A percentile compares a stretch with the other conserved stretches of the same genome.
phyloP scores from a whole-genome alignment of 1,140 invertebrate species.

The Drosophila ercepeae region DNA sequence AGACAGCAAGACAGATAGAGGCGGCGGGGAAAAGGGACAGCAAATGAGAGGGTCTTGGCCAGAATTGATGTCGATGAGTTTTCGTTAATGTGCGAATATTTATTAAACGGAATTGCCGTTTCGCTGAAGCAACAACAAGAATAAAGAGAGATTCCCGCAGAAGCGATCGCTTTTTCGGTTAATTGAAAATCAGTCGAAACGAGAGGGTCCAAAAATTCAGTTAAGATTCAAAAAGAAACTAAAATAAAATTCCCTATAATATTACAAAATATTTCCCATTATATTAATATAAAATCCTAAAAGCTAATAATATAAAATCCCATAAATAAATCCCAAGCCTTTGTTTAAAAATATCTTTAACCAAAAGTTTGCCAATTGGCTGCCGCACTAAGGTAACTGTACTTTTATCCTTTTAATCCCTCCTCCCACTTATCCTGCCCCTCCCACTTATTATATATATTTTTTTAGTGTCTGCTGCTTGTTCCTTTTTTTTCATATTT shows the following conservation, averaged over 20 bases:
- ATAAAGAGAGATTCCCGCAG: neutral
- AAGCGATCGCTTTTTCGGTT: conserved; percentile 41
- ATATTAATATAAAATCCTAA: neutral
- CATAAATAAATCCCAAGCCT: neutral
- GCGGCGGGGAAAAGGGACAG: conserved; percentile 3
- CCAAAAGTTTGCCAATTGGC: conserved; percentile 2
- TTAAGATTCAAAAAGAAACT: neutral
- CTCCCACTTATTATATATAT: neutral
- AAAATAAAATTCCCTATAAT: neutral
- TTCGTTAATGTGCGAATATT: conserved; percentile 78
- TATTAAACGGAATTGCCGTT: conserved; percentile 70
- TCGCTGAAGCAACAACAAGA: neutral
- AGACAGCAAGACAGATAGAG: neutral
- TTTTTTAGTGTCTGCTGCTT: conserved; percentile 22
- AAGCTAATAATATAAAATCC: neutral
- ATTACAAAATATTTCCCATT: too few relatives aligned
- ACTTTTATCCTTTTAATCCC: neutral
- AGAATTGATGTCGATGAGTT: conserved; percentile 52
- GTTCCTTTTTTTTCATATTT: conserved; percentile 26
- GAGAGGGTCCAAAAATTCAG: conserved; percentile 5
- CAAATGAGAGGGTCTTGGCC: conserved; percentile 27
- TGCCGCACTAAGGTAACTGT: conserved; percentile 4
- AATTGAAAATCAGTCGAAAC: conserved; percentile 50
- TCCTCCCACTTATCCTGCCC: neutral
- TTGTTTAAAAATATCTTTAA: neutral